A percentile compares a stretch with the other conserved stretches of the same genome.
phyloP scores from a whole-genome alignment of 2,113 vertebrate genomes.

The Nesogale talazaci region DNA sequence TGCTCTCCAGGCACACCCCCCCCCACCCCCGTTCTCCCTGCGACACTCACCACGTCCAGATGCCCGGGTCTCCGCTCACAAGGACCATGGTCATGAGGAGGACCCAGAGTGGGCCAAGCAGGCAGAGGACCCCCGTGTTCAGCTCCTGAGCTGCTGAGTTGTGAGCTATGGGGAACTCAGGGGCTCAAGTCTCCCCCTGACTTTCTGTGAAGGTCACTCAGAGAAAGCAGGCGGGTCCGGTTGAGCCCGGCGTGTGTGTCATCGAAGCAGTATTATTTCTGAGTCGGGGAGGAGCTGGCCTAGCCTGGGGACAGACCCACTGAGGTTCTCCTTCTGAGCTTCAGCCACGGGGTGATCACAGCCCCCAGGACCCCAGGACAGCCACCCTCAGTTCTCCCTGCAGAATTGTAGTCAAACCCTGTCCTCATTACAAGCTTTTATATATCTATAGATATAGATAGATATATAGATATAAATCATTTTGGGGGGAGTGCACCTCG shows the following conservation, averaged over 20 bases:
- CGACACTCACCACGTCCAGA: background rate
- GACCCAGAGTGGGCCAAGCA: background rate
- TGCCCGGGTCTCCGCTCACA: background rate
- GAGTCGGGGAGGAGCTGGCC: background rate
- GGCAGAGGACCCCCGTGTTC: accelerated
- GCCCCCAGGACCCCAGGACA: background rate
- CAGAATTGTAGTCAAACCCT: no score
- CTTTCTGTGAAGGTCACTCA: background rate
- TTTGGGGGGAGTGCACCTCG: no score
- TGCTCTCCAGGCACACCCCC: background rate
- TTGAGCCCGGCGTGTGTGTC: background rate
- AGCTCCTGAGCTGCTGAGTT: background rate
- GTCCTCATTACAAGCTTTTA: no score
- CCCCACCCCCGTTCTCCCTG: background rate
- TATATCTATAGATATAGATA: no score
- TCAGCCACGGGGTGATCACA: background rate
- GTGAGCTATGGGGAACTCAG: background rate
- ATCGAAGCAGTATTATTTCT: background rate
- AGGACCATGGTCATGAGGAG: no score
- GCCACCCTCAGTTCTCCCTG: no score
- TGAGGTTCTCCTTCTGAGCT: background rate
- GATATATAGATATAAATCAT: no score
- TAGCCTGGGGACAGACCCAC: background rate
- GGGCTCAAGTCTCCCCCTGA: no score
- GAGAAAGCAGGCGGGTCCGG: background rate